Percentiles rank a stretch among this genome's conserved stretches.
These are phyloP conservation scores for Nephotettix cincticeps DNA, from an alignment of 1,140 invertebrate genomes.

Conservation along the genomic window DNA sequence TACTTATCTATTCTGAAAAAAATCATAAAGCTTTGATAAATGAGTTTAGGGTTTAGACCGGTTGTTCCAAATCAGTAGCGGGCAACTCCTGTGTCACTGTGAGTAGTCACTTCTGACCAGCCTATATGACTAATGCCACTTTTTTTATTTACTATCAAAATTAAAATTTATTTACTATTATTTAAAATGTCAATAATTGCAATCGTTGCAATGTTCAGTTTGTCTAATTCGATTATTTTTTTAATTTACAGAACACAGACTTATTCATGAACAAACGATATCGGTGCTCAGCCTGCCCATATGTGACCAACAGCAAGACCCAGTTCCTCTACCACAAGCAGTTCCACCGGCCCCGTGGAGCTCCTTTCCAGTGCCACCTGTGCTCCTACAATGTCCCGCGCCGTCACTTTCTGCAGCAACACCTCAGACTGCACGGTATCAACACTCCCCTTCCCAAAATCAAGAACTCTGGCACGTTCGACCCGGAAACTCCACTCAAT, in stretches of 20 bases:
- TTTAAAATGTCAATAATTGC: too few species aligned
- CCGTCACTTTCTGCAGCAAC: constrained; percentile 73
- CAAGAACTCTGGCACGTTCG: neutral
- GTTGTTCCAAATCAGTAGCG: too few species aligned
- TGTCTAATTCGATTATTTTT: too few species aligned
- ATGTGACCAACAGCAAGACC: constrained; percentile 78
- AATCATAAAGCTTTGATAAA: too few species aligned
- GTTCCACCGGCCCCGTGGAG: constrained; percentile 72
- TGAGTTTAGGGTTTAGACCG: too few species aligned
- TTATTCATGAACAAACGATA: neutral
- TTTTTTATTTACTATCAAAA: too few species aligned
- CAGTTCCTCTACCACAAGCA: constrained; percentile 80
- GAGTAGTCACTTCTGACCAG: too few species aligned
- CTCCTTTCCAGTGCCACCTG: constrained; percentile 73
- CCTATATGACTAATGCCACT: too few species aligned
- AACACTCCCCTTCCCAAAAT: constrained; percentile 40
- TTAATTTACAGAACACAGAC: constrained; percentile 15
- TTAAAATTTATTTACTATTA: too few species aligned
- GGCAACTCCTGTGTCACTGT: too few species aligned
- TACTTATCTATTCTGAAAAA: too few species aligned
- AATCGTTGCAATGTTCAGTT: too few species aligned
- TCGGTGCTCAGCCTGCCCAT: constrained; percentile 68
- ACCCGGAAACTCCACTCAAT: neutral
- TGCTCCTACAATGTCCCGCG: constrained; percentile 83
- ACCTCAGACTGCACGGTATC: constrained; percentile 72